Percentiles rank a stretch among this genome's conserved stretches.
Evolutionary conservation across 2,888 invertebrate species (phyloP).

Genomic region (Epinotia nisella): DNA sequence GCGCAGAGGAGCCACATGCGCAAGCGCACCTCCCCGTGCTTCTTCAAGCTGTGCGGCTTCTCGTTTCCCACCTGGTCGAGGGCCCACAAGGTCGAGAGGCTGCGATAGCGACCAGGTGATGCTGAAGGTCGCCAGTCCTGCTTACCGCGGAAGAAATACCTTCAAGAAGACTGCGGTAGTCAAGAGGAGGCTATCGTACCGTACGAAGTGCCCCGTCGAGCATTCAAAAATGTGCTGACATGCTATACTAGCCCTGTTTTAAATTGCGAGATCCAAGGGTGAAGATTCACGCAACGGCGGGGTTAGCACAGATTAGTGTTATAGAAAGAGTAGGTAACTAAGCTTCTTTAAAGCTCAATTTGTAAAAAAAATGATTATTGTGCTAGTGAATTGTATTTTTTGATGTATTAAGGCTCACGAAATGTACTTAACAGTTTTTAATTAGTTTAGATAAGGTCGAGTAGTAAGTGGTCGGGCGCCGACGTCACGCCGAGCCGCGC

Average conservation of each 20-base stretch:
- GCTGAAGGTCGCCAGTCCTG: neutral
- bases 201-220: neutral
- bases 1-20: constrained; percentile 58
- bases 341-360: too few species aligned
- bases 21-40: constrained; percentile 65
- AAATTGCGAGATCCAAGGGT: too few species aligned
- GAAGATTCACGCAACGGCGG: too few species aligned
- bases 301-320: too few species aligned
- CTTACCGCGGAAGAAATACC: neutral
- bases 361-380: too few species aligned
- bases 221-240: neutral
- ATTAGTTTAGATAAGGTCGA: neutral
- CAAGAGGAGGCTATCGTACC: neutral
- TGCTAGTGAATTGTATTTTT: too few species aligned
- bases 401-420: neutral
- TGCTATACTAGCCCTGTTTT: neutral
- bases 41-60: constrained; percentile 71
- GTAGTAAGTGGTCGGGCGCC: neutral
- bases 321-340: too few species aligned
- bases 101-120: neutral
- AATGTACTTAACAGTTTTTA: neutral
- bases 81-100: constrained; percentile 47
- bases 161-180: neutral
- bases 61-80: constrained; percentile 53
- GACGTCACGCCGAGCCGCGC: neutral